Evolutionary conservation across 2,888 invertebrate species (phyloP).

Genomic region (Nephrotoma appendiculata): DNA sequence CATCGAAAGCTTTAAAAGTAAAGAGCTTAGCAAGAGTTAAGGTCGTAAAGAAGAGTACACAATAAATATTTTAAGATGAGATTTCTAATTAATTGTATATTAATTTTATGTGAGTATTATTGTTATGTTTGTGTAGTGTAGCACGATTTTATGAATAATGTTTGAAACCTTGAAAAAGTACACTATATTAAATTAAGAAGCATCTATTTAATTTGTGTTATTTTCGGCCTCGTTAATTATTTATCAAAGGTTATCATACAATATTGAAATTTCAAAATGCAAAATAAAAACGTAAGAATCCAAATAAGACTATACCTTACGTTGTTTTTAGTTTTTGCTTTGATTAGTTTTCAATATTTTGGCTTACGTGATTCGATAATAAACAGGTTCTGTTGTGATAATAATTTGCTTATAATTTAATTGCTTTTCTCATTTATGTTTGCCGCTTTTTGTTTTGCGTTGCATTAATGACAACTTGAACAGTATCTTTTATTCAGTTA

Average conservation of each 20-base stretch:
- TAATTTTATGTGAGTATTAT: neutral
- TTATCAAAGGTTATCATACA: neutral
- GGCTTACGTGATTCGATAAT: neutral
- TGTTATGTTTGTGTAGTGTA: neutral
- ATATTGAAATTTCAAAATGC: neutral
- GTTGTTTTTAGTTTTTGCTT: neutral
- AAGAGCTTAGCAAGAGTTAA: neutral
- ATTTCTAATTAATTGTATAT: neutral
- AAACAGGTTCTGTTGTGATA: neutral
- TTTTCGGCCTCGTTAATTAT: neutral
- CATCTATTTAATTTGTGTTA: neutral
- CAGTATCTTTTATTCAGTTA: neutral
- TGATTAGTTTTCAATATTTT: neutral
- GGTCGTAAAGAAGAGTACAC: neutral
- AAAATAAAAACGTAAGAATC: neutral
- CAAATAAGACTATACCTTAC: neutral
- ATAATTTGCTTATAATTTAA: neutral
- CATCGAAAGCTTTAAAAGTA: neutral
- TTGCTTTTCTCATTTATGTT: neutral
- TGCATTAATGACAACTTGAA: neutral
- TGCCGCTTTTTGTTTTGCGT: neutral
- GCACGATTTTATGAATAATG: neutral
- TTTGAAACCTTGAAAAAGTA: neutral
- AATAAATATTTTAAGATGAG: neutral
- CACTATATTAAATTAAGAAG: neutral